phyloP scores from a whole-genome alignment of 2,797 vertebrate genomes.

The Lindbergichthys nudifrons region DNA sequence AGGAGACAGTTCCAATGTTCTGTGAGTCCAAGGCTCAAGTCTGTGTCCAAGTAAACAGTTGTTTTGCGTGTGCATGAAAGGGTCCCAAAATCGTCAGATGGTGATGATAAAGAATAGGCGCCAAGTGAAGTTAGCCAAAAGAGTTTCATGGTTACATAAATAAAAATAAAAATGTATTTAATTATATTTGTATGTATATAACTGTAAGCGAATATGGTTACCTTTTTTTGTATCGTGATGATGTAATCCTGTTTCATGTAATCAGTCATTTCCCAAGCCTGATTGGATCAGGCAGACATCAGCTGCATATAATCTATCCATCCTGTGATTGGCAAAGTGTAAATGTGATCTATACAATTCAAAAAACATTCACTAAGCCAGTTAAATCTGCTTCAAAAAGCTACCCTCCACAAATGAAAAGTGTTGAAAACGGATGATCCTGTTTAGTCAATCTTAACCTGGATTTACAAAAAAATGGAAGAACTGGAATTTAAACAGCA shows the following conservation, averaged over 20 bases:
- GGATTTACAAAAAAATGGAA: too few relatives aligned
- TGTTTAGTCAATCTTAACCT: not conserved
- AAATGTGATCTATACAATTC: not conserved
- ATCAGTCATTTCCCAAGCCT: too few relatives aligned
- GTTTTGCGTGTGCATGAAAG: not conserved
- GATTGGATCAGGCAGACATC: too few relatives aligned
- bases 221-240: too few relatives aligned
- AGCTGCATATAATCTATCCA: not conserved
- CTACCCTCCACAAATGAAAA: not conserved
- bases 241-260: too few relatives aligned
- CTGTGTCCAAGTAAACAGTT: not conserved
- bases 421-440: not conserved
- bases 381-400: not conserved
- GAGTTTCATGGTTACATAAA: too few relatives aligned
- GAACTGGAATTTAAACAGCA: too few relatives aligned
- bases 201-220: too few relatives aligned
- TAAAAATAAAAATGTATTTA: too few relatives aligned
- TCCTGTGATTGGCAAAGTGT: not conserved
- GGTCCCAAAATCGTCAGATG: not conserved
- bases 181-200: too few relatives aligned
- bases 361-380: not conserved
- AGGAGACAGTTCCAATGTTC: not conserved
- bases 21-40: constrained; percentile 1
- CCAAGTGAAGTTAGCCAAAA: too few relatives aligned
- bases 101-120: not conserved